Evolutionary conservation across 1,140 invertebrate genomes (phyloP), one percentile per base, ranked within the genome.

Genomic region (Rhagoletis zephyria): DNA sequence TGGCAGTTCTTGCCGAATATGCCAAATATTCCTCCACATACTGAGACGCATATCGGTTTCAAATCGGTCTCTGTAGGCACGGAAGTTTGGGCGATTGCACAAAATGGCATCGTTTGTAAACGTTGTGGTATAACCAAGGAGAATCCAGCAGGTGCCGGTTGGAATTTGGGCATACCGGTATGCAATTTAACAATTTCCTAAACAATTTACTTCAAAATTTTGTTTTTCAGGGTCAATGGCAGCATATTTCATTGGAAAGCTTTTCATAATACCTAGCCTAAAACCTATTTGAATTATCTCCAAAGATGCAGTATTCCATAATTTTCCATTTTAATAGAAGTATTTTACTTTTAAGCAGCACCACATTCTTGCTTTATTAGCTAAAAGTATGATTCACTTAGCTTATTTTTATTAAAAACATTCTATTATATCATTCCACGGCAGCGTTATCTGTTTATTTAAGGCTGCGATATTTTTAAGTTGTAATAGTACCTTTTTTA

Each of bases 61-160:
- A 95, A 95, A 70, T 94, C 95, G 64, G 93, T 97, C 0, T 95
- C 95, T 14, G 95, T 96, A 70, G 94, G 95, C 48, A 92, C 93
- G 6, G 94, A 95, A 90, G 95, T 96, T 30, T 97, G 97, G 97
- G 96, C 96, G 6, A 94, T 97, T 48, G 95, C 95, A 6, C 93
- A 94, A 42, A 94, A 95, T 88, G 96, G 96, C n/a, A 94, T 95
- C n/a, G 93, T 97, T 14, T 95, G 95, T 87, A 94, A 95, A 85
- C 94, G 97, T 70, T 94, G 95, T 87, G 97, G 96, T 9, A 95
- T 97, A 40, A 96, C 95, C 3, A 91, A 94, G 30, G 94, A 95
- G 48, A 96, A 95, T 93, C 95, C 95, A 7, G 94, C 94, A 56
- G 97, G 97, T 64, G 95, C 95, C 61, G 95, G 95, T 45, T 98